Evolutionary conservation across 1,140 invertebrate genomes (phyloP).

Genomic region (Drosophila guanche): DNA sequence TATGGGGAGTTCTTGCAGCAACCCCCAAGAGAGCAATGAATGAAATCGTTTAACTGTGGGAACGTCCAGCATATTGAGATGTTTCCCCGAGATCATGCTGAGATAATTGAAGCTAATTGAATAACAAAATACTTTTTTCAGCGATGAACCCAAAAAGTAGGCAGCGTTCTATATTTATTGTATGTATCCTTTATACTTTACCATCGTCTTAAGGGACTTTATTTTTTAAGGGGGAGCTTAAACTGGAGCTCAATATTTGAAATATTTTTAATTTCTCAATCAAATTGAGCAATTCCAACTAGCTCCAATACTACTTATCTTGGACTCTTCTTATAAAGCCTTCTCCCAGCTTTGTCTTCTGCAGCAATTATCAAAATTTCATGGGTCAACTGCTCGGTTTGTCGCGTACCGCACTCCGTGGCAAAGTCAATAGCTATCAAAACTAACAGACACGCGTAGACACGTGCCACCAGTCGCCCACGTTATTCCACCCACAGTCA

Average conservation of each 20-base stretch:
- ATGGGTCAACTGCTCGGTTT: constrained; percentile 51
- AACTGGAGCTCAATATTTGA: background rate
- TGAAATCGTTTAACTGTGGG: constrained; percentile 22
- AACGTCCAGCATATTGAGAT: constrained; percentile 25
- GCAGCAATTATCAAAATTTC: constrained; percentile 72
- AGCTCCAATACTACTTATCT: too few relatives aligned
- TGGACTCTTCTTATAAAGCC: too few relatives aligned
- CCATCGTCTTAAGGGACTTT: background rate
- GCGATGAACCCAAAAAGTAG: background rate
- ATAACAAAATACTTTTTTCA: background rate
- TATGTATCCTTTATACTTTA: too few relatives aligned
- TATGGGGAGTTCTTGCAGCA: constrained; percentile 24
- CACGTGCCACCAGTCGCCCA: constrained; percentile 53
- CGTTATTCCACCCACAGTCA: constrained; percentile 11
- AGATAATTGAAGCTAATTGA: constrained; percentile 22
- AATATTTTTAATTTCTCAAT: too few relatives aligned
- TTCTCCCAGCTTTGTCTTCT: constrained; percentile 2
- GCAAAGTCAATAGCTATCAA: constrained; percentile 70
- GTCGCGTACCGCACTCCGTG: constrained; percentile 1
- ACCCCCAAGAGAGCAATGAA: constrained; percentile 38
- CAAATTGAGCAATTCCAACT: too few relatives aligned
- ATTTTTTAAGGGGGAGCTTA: too few relatives aligned
- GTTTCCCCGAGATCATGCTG: constrained; percentile 3
- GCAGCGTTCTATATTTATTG: background rate
- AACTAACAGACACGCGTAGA: constrained; percentile 69